These are phyloP conservation scores for Sinocyclocheilus anshuiensis DNA, from an alignment of 2,113 vertebrate genomes.

Conservation along the genomic window DNA sequence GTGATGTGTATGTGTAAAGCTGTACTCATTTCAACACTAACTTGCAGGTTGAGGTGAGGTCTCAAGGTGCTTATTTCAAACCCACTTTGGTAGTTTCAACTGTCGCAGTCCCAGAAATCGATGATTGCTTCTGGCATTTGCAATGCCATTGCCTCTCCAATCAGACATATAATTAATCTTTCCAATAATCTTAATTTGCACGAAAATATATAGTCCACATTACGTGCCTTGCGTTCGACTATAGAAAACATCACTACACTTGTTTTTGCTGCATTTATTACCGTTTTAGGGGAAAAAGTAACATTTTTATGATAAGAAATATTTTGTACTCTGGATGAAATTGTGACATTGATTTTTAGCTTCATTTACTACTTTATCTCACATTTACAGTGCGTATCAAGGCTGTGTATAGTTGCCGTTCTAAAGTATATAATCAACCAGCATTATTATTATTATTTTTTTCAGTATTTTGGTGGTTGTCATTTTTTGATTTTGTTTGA, in stretches of 20 bases:
- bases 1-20: constrained; percentile 61
- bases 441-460: constrained; percentile 78
- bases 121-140: constrained; percentile 85
- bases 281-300: constrained; percentile 90
- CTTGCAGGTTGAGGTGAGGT: constrained; percentile 73
- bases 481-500: constrained; percentile 59
- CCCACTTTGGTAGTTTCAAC: constrained; percentile 66
- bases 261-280: constrained; percentile 99
- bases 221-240: constrained; percentile 99
- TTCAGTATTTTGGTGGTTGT: constrained; percentile 97
- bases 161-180: constrained; percentile 83
- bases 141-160: constrained; percentile 85
- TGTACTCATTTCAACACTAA: constrained; percentile 72
- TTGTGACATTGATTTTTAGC: constrained; percentile 97
- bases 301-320: constrained; percentile 99
- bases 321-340: constrained; percentile 99
- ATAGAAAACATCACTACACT: constrained; percentile 96
- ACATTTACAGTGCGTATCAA: constrained; percentile 99
- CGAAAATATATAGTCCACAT: constrained; percentile 99
- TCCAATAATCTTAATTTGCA: constrained; percentile 99
- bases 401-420: constrained; percentile 99
- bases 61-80: constrained; percentile 75
- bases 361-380: constrained; percentile 97
- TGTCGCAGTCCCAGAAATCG: constrained; percentile 83
- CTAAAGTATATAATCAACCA: constrained; percentile 99